These are phyloP conservation scores for Escarpia spicata DNA, from an alignment of 2,888 invertebrate species.

Conservation along the genomic window DNA sequence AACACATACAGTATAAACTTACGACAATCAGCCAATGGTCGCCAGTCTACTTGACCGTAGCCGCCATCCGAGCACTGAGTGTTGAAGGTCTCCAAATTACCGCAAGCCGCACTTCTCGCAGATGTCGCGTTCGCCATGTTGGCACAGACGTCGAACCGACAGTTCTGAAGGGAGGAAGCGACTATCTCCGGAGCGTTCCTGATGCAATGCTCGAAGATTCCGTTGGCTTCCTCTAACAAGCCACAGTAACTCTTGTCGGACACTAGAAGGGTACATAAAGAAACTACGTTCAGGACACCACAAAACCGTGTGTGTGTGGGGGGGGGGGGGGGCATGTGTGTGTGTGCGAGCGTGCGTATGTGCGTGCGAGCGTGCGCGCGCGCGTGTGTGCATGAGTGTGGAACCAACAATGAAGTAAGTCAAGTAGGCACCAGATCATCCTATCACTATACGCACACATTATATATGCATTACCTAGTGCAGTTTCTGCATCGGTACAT, in stretches of 20 bases:
- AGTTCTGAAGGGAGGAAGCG: background rate
- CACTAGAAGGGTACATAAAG: background rate
- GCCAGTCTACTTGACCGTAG: background rate
- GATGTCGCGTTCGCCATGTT: background rate
- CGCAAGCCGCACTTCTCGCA: background rate
- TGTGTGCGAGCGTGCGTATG: background rate
- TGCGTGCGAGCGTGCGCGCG: background rate
- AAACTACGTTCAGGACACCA: background rate
- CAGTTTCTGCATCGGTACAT: background rate
- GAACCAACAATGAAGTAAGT: no score
- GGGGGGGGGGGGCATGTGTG: background rate
- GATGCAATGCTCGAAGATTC: constrained; percentile 22
- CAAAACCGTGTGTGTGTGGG: no score
- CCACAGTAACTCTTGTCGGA: constrained; percentile 20
- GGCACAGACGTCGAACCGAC: background rate
- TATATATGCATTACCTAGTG: background rate
- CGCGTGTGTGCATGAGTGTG: background rate
- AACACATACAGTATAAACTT: background rate
- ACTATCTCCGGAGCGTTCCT: background rate
- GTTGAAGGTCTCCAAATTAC: background rate
- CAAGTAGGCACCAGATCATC: no score
- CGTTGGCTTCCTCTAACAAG: background rate
- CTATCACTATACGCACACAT: background rate
- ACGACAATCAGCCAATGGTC: background rate
- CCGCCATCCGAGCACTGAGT: background rate